A percentile compares a stretch with the other conserved stretches of the same genome.
Evolutionary conservation across 2,888 invertebrate genomes (phyloP).

Genomic region (Tetragonisca angustula): DNA sequence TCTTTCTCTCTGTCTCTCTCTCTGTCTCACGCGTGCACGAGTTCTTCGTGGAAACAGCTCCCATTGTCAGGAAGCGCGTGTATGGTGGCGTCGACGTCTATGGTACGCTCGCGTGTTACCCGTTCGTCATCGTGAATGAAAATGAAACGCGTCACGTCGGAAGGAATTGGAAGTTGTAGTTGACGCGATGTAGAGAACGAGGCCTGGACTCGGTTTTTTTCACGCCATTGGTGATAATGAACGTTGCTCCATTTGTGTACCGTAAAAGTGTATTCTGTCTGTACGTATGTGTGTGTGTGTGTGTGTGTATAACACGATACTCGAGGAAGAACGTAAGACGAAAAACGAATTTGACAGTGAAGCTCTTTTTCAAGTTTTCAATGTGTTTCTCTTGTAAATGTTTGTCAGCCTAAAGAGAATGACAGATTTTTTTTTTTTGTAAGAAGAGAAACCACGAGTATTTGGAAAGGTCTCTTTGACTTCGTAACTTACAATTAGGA

Average conservation of each 20-base stretch:
- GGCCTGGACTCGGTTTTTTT: not conserved
- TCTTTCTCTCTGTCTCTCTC: not conserved
- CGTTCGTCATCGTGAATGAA: conserved; percentile 37
- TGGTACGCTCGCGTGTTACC: conserved; percentile 25
- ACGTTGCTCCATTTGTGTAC: not conserved
- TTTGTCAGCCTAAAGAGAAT: not conserved
- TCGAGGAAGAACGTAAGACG: no score
- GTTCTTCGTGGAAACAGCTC: conserved; percentile 44
- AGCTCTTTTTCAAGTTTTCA: not conserved
- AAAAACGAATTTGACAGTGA: no score
- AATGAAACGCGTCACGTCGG: conserved; percentile 21
- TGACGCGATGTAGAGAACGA: not conserved
- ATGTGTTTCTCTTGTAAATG: not conserved
- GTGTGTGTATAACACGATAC: no score
- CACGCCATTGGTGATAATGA: not conserved
- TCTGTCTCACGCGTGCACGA: conserved; percentile 11
- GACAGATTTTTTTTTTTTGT: not conserved
- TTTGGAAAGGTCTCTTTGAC: not conserved
- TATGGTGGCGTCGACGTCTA: conserved; percentile 19
- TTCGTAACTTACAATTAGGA: not conserved
- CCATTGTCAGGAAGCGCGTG: conserved; percentile 52
- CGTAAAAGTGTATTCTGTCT: not conserved
- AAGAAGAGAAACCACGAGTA: not conserved
- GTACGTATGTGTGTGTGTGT: not conserved
- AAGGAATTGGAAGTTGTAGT: not conserved